Conservation (phyloP, 53 echinoderm and acorn worm species). For the Crossaster papposus region DNA sequence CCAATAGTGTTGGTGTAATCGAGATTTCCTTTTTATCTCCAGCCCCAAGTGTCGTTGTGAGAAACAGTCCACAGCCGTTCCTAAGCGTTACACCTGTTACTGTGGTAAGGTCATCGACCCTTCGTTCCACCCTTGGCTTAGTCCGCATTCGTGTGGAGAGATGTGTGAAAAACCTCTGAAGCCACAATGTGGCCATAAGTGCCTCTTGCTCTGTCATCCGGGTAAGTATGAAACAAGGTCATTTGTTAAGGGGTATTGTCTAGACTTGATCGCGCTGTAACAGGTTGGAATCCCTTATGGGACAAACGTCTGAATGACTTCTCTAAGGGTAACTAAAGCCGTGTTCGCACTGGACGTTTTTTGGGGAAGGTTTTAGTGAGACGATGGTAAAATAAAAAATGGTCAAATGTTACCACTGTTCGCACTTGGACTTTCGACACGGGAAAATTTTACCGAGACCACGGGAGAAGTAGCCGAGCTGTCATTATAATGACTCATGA, state of each 20-base stretch:
- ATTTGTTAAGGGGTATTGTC: no score
- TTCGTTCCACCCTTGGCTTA: conserved; percentile 87
- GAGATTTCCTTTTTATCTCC: not conserved
- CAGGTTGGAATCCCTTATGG: not conserved
- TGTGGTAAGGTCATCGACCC: conserved; percentile 86
- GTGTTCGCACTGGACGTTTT: no score
- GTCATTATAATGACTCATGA: no score
- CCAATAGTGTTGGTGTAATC: not conserved
- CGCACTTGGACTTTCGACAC: no score
- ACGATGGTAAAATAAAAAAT: no score
- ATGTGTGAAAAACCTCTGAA: conserved; percentile 75
- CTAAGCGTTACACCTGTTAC: conserved; percentile 83
- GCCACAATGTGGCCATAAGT: conserved; percentile 87
- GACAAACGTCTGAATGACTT: not conserved
- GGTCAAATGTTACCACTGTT: no score
- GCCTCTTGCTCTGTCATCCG: conserved; percentile 95
- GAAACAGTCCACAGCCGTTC: conserved; percentile 68
- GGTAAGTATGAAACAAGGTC: conserved; percentile 59
- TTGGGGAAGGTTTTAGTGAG: no score
- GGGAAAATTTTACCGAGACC: no score
- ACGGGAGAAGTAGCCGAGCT: no score
- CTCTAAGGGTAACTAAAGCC: no score
- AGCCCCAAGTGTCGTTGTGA: conserved; percentile 93
- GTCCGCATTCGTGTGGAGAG: conserved; percentile 95
- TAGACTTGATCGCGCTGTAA: not conserved